phyloP scores from a whole-genome alignment of 2,888 invertebrate genomes.

The Stenodera caucasica region DNA sequence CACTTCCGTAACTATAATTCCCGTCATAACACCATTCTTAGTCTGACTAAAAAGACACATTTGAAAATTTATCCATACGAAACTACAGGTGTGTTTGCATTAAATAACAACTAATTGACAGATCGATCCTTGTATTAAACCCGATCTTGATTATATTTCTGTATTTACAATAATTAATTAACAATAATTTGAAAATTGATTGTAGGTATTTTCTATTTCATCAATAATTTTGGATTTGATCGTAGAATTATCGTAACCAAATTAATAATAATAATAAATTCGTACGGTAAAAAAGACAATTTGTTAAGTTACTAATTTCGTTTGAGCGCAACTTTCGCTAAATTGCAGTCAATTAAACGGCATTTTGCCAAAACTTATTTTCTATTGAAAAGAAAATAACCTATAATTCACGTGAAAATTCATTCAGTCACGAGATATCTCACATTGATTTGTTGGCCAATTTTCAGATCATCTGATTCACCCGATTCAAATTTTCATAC shows the following conservation, averaged over 20 bases:
- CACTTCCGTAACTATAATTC: conserved; percentile 20
- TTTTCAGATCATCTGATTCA: neutral
- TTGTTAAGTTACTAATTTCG: neutral
- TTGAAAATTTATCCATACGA: conserved; percentile 8
- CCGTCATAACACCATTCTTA: neutral
- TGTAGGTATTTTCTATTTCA: neutral
- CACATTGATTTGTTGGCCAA: neutral
- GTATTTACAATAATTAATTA: neutral
- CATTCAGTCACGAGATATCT: neutral
- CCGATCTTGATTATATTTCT: neutral
- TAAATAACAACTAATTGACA: conserved; percentile 32
- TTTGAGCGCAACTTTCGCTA: neutral
- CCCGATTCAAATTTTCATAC: neutral
- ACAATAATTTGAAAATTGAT: too few species aligned
- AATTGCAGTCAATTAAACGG: neutral
- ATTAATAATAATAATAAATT: too few species aligned
- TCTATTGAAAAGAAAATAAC: neutral
- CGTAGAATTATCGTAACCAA: too few species aligned
- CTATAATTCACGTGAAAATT: neutral
- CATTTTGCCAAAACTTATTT: neutral
- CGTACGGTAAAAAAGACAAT: too few species aligned
- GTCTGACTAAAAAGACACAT: conserved; percentile 12
- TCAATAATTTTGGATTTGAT: neutral
- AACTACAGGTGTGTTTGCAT: conserved; percentile 27
- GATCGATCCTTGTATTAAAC: neutral